Evolutionary conservation across 2,888 invertebrate species (phyloP).

Genomic region (Dynastes grantii): DNA sequence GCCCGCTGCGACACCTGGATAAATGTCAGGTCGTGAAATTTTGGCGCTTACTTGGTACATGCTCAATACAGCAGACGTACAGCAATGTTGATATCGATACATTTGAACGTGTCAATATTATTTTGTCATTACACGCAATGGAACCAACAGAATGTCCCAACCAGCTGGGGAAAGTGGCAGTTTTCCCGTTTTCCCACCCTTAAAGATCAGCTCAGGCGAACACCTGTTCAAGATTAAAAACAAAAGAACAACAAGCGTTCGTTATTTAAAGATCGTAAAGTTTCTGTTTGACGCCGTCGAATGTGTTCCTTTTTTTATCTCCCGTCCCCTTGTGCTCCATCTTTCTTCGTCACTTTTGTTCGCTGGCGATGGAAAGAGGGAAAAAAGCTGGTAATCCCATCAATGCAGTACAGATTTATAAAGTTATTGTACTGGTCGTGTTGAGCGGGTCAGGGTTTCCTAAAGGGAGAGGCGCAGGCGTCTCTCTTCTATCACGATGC

Average conservation of each 20-base stretch:
- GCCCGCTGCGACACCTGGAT: too few relatives aligned
- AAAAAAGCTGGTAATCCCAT: slow-evolving; percentile 42
- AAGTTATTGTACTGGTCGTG: slow-evolving; percentile 50
- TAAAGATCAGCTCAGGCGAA: slow-evolving; percentile 1
- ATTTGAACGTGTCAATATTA: not conserved
- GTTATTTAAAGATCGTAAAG: slow-evolving; percentile 42
- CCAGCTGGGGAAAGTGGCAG: not conserved
- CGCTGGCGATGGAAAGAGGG: not conserved
- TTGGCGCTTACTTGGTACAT: too few relatives aligned
- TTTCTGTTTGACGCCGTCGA: slow-evolving; percentile 15
- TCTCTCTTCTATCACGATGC: slow-evolving; percentile 51
- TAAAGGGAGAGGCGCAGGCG: slow-evolving; percentile 57
- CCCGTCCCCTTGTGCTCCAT: slow-evolving; percentile 1
- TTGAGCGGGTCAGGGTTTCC: slow-evolving; percentile 62
- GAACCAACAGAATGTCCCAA: not conserved
- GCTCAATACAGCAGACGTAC: too few relatives aligned
- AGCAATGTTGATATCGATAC: too few relatives aligned
- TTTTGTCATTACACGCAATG: not conserved
- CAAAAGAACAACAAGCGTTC: slow-evolving; percentile 20
- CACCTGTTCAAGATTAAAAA: slow-evolving; percentile 43
- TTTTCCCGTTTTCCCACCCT: slow-evolving; percentile 6
- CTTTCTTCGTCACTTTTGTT: slow-evolving; percentile 20
- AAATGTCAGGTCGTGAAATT: too few relatives aligned
- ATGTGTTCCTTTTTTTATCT: slow-evolving; percentile 18
- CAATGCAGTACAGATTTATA: slow-evolving; percentile 46